phyloP scores from a whole-genome alignment of 2,888 invertebrate genomes.

The Drosophila mettleri region DNA sequence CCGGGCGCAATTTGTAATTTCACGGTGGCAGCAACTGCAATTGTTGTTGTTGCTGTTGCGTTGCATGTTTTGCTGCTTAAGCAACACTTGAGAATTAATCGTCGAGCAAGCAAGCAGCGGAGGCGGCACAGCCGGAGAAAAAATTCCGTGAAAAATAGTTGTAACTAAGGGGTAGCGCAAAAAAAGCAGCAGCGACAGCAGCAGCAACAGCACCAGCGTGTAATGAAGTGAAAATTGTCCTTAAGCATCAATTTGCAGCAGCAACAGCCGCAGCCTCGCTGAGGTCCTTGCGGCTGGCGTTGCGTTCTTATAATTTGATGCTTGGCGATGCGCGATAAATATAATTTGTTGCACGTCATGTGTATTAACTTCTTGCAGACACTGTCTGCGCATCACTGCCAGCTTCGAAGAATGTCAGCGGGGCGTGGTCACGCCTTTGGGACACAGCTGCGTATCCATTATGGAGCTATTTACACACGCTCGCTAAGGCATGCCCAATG shows the following conservation, averaged over 20 bases:
- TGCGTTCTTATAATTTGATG: slow-evolving; percentile 76
- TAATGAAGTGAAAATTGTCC: slow-evolving; percentile 84
- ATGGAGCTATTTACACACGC: slow-evolving; percentile 67
- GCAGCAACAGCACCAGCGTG: slow-evolving; percentile 43
- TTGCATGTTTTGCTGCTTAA: slow-evolving; percentile 52
- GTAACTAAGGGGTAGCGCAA: slow-evolving; percentile 20
- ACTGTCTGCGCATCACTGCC: slow-evolving; percentile 49
- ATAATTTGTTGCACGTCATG: slow-evolving; percentile 82
- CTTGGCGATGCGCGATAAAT: slow-evolving; percentile 82
- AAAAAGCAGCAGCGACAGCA: slow-evolving; percentile 3
- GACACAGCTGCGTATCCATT: slow-evolving; percentile 55
- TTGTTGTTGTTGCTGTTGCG: slow-evolving; percentile 24
- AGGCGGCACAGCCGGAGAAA: slow-evolving; percentile 10
- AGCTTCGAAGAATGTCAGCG: slow-evolving; percentile 15
- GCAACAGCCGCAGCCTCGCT: slow-evolving; percentile 37
- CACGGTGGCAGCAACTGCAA: slow-evolving; percentile 52
- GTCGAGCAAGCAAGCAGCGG: slow-evolving; percentile 23
- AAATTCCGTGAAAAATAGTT: slow-evolving; percentile 56
- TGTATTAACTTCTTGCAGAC: slow-evolving; percentile 77
- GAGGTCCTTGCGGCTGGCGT: slow-evolving; percentile 39
- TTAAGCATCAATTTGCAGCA: slow-evolving; percentile 82
- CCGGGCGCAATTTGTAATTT: slow-evolving; percentile 71
- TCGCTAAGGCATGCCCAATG: slow-evolving; percentile 28
- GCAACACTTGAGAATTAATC: slow-evolving; percentile 67
- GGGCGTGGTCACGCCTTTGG: slow-evolving; percentile 38